phyloP scores from a whole-genome alignment of 2,113 vertebrate species.

The Salvator merianae region DNA sequence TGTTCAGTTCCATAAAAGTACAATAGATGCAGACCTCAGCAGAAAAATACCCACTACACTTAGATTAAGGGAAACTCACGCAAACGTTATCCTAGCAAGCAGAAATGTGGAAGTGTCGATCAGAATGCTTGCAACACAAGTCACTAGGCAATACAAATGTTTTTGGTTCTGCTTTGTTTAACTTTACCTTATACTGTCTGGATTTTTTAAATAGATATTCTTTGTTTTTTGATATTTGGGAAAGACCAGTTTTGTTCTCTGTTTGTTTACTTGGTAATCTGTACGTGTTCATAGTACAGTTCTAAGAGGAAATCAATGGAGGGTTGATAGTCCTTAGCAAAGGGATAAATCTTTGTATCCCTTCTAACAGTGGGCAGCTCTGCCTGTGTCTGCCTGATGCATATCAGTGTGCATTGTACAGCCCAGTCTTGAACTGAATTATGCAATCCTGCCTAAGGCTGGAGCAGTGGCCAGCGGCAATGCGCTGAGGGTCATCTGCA shows the following conservation, averaged over 20 bases:
- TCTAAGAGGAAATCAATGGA: not conserved
- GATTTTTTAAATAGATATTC: not conserved
- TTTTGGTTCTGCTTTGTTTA: not conserved
- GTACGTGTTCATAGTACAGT: not conserved
- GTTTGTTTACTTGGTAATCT: not conserved
- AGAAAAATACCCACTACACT: constrained; percentile 16
- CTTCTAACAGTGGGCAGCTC: not conserved
- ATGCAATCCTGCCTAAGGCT: no score
- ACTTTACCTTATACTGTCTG: not conserved
- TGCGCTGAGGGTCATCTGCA: no score
- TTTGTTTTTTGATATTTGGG: no score
- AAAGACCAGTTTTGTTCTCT: no score
- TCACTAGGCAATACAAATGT: not conserved
- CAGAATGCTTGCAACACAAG: not conserved
- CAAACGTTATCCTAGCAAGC: not conserved
- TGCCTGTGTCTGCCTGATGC: not conserved
- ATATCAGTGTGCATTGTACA: no score
- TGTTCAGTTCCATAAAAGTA: constrained; percentile 57
- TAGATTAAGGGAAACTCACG: constrained; percentile 13
- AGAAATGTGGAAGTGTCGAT: not conserved
- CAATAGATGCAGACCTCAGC: constrained; percentile 19
- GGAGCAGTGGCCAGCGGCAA: no score
- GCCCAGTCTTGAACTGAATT: no score
- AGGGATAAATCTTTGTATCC: not conserved
- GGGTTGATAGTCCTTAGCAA: not conserved